Evolutionary conservation across 30 jellyfish, hydroid and myxozoan genomes (phyloP).

Genomic region (Turritopsis dohrnii): DNA sequence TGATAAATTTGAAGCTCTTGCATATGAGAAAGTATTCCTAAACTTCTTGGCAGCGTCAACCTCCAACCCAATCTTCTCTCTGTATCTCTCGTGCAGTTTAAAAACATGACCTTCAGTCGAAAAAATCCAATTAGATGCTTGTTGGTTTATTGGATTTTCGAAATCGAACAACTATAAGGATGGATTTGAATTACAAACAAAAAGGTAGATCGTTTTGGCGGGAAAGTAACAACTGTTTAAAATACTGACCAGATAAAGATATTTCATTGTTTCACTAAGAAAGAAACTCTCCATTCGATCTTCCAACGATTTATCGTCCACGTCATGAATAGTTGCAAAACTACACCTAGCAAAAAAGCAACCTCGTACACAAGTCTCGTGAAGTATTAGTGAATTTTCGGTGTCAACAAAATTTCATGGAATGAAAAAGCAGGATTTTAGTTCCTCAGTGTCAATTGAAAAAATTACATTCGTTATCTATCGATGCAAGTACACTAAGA

Average conservation of each 20-base stretch:
- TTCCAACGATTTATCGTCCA: conserved; percentile 69
- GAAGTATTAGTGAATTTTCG: no score
- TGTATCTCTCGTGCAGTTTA: conserved; percentile 61
- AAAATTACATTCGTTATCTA: no score
- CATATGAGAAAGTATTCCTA: neutral
- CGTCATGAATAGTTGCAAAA: conserved; percentile 88
- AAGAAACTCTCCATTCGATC: conserved; percentile 98
- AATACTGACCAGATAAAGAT: conserved; percentile 80
- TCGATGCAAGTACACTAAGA: no score
- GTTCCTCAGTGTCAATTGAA: no score
- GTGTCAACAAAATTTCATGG: neutral
- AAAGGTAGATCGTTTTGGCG: neutral
- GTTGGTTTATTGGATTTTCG: conserved; percentile 79
- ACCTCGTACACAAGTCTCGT: neutral
- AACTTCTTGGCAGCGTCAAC: neutral
- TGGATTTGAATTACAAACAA: neutral
- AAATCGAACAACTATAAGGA: conserved; percentile 66
- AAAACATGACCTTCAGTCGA: conserved; percentile 97
- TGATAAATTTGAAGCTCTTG: neutral
- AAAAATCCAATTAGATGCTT: conserved; percentile 85
- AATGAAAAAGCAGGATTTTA: neutral
- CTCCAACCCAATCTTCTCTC: conserved; percentile 21
- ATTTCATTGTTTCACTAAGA: conserved; percentile 92
- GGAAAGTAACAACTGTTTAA: no score
- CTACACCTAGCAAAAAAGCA: conserved; percentile 64